phyloP scores from a whole-genome alignment of 2,113 vertebrate genomes.

The Pachypanchax playfairii region DNA sequence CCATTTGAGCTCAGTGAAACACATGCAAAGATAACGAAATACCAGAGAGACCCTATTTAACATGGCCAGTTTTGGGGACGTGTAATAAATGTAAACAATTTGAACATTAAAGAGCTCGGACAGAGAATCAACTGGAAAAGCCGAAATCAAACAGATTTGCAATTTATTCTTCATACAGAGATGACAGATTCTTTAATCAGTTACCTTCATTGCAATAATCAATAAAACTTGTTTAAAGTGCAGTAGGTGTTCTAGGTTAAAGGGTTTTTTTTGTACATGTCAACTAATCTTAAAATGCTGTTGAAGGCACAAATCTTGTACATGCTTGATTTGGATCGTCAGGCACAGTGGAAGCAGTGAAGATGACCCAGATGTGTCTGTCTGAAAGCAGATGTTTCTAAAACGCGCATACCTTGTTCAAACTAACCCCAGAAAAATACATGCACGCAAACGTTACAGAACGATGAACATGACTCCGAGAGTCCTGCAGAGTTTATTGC shows the following conservation, averaged over 20 bases:
- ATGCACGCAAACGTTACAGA: slow-evolving; percentile 3
- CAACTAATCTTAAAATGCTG: too few relatives aligned
- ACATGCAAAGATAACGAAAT: too few relatives aligned
- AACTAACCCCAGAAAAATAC: background rate
- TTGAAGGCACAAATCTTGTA: slow-evolving; percentile 5
- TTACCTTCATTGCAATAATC: background rate
- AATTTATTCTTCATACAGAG: slow-evolving; percentile 1
- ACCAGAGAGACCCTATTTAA: too few relatives aligned
- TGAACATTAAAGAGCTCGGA: background rate
- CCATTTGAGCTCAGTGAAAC: too few relatives aligned
- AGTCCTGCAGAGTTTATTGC: slow-evolving; percentile 55
- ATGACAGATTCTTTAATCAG: background rate
- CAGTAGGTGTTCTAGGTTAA: background rate
- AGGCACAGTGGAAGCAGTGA: slow-evolving; percentile 19
- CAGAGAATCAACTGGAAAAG: background rate
- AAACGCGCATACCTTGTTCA: too few relatives aligned
- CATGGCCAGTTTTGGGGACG: too few relatives aligned
- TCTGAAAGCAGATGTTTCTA: background rate
- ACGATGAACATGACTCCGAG: slow-evolving; percentile 31
- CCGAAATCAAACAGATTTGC: background rate
- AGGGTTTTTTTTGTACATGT: background rate
- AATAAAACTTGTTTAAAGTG: background rate
- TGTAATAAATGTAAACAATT: too few relatives aligned
- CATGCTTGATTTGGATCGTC: slow-evolving; percentile 14
- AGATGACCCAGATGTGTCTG: background rate